Conservation (phyloP, 2,797 vertebrate species). For the Petrocephalus schoutedeni region DNA sequence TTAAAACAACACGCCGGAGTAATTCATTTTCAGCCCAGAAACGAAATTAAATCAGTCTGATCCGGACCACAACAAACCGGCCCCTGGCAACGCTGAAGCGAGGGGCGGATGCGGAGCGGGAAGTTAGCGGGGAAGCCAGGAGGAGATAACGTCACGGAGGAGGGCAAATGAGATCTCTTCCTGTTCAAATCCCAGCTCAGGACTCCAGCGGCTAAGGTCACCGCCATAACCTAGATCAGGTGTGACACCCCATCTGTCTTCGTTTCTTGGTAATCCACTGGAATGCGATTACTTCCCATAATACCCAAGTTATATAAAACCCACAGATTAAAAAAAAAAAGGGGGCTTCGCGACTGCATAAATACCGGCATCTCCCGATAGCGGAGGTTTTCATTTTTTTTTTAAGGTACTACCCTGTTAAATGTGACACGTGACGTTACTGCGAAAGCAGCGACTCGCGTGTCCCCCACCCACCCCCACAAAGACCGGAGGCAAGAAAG, state of each 20-base stretch:
- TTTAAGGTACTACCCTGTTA: not conserved
- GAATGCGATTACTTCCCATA: constrained; percentile 11
- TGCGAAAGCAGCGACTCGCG: not conserved
- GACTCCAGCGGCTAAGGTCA: constrained; percentile 5
- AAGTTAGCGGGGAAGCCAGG: not conserved
- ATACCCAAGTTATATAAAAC: constrained; percentile 15
- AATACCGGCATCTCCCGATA: not conserved
- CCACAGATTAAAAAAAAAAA: constrained; percentile 7
- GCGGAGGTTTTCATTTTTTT: not conserved
- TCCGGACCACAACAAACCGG: not conserved
- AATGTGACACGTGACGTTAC: not conserved
- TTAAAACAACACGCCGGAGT: not conserved
- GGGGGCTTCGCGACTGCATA: not conserved
- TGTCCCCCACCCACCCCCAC: not conserved
- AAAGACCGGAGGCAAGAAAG: not conserved
- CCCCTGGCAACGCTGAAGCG: not conserved
- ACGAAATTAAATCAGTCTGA: constrained; percentile 1
- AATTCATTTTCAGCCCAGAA: not conserved
- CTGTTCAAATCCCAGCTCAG: not conserved
- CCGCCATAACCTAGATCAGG: constrained; percentile 1
- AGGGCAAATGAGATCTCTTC: constrained; percentile 14
- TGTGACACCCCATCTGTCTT: constrained; percentile 6
- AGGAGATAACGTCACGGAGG: not conserved
- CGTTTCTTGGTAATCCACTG: constrained; percentile 4
- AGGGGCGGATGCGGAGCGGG: not conserved